Evolutionary conservation across 2,797 vertebrate species (phyloP).

Genomic region (Urocyon cinereoargenteus): DNA sequence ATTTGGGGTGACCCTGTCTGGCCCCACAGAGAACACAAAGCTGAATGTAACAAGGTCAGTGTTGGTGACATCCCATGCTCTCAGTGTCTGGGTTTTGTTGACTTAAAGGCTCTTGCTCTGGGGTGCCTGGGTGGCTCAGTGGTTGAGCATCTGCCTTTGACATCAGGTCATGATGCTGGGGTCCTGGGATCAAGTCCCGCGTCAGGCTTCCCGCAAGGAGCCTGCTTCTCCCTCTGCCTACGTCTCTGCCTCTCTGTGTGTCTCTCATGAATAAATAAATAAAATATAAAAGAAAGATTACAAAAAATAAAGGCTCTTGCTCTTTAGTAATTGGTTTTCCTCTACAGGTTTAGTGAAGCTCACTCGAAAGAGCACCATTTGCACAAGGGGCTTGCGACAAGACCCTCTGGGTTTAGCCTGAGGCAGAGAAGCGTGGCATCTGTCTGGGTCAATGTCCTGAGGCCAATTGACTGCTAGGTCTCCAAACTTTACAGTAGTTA

Average conservation of each 20-base stretch:
- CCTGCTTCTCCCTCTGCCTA: too few relatives aligned
- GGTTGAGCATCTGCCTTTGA: too few relatives aligned
- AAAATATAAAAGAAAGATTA: too few relatives aligned
- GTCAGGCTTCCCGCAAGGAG: too few relatives aligned
- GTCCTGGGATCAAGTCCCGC: too few relatives aligned
- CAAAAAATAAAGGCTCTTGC: not conserved
- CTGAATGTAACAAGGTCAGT: not conserved
- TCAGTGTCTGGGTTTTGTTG: not conserved
- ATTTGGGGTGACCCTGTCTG: not conserved
- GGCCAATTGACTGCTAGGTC: not conserved
- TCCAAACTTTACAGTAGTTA: not conserved
- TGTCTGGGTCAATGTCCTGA: not conserved
- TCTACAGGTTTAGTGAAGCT: not conserved
- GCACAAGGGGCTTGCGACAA: not conserved
- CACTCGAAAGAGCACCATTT: not conserved
- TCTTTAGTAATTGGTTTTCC: conserved; percentile 49
- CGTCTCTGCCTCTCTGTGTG: too few relatives aligned
- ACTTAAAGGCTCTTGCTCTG: conserved; percentile 30
- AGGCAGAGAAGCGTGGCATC: not conserved
- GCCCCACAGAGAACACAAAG: conserved; percentile 5
- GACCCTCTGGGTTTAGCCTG: not conserved
- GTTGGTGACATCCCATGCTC: not conserved
- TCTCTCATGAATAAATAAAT: too few relatives aligned
- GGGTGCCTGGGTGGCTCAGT: too few relatives aligned
- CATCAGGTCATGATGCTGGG: too few relatives aligned